phyloP scores from a whole-genome alignment of 1,140 invertebrate genomes.

The Aethina tumida region DNA sequence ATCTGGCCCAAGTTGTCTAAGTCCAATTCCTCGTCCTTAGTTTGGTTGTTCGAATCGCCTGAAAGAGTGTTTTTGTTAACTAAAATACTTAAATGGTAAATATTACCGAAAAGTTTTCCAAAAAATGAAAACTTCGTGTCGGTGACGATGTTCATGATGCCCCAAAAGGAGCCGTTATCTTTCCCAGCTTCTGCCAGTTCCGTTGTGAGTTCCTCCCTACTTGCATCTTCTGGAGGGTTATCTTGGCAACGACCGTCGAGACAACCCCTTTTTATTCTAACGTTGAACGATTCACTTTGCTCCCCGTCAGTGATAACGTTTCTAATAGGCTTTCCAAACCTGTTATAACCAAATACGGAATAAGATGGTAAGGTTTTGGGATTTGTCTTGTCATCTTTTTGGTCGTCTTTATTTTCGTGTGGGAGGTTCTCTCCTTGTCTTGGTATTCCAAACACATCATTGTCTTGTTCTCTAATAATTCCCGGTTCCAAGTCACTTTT shows the following conservation, averaged over 20 bases:
- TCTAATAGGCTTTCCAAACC: too few relatives aligned
- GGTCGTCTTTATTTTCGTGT: too few relatives aligned
- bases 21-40: conserved; percentile 11
- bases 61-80: conserved; percentile 7
- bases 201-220: too few relatives aligned
- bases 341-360: too few relatives aligned
- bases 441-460: too few relatives aligned
- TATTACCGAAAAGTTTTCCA: conserved; percentile 15
- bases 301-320: conserved; percentile 20
- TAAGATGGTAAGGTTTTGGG: too few relatives aligned
- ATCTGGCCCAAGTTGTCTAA: conserved; percentile 10
- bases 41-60: neutral
- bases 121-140: conserved; percentile 24
- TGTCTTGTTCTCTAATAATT: too few relatives aligned
- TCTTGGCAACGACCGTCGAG: too few relatives aligned
- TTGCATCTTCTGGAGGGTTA: too few relatives aligned
- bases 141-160: conserved; percentile 19
- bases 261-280: conserved; percentile 20
- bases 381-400: too few relatives aligned
- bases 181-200: too few relatives aligned
- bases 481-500: conserved; percentile 12
- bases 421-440: too few relatives aligned
- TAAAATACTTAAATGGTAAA: conserved; percentile 3
- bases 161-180: conserved; percentile 1
- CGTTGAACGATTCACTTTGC: conserved; percentile 24